Base-by-base conservation (phyloP, 2,797 vertebrate genomes). In the Gymnopithys bicolor region DNA sequence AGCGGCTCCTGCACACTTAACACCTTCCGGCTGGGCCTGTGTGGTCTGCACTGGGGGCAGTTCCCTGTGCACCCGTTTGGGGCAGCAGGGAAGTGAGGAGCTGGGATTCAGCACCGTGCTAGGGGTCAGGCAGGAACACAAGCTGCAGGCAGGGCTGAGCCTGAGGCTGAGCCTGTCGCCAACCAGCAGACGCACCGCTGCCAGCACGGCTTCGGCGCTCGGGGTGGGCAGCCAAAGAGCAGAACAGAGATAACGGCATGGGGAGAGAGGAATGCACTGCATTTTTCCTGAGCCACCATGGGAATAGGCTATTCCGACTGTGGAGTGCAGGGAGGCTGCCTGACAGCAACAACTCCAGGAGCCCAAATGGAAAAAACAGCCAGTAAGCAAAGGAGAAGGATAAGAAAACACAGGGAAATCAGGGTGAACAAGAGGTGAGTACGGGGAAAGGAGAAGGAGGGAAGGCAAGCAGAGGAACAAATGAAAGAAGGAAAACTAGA, bases 201-300 rank as follows among this genome's bases (percentile, higher is more conserved):
- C 88, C 92, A 93, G 77, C 13, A 3, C 1, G 8, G 62, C 87
- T 43, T 46, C 28, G 18, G 48, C 75, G 60, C 87, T 32, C 1
- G 5, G 23, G 68, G 56, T 87, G 90, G 92, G 93, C 88, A 95
- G 93, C 92, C 95, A 93, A 74, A 5, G 37, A 84, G 84, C 88
- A 84, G 52, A 81, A 71, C 62, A 4, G 1, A 94, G 94, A 92
- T 85, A 94, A 93, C 4, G 17, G 71, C 60, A 15, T 0, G 27
- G 76, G 62, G 46, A 93, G 88, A 2, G 1, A 89, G 89, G 92
- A 94, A 94, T 85, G 88, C 0, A 1, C 84, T 19, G 52, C 68
- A 58, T 94, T 95, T 56, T 84, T 94, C 68, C 78, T 23, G n/a
- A 80, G 48, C 71, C 5, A 8, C 52, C 60, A 15, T 3, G 68